Evolutionary conservation across 2,113 vertebrate species (phyloP), one percentile per base, ranked within the genome.

Genomic region (Paraplagusia blochii): DNA sequence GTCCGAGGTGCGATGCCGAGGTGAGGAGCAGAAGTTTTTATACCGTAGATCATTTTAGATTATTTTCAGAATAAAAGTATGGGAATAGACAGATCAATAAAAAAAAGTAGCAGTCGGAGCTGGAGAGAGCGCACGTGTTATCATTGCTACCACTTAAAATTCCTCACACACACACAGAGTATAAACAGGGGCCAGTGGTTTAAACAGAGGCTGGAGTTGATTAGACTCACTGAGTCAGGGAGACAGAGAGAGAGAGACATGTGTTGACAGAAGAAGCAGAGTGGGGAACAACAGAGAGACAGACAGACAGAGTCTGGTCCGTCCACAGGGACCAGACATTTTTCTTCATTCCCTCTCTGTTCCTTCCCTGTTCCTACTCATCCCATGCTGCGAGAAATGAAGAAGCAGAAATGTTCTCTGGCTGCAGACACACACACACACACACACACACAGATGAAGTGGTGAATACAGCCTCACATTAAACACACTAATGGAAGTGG

Each of bases 1-100:
- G 3, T 81, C 65, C 0, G 87, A 90, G 29, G 76, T 84, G 8
- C 82, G 68, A 15, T 95, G 94, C 35, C 53, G 87, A 87, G 92
- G 93, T 93, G 44, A 90, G 90, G 34, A n/a, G n/a, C n/a, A n/a
- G 9, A 40, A 40, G 1, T 1, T 40, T 40, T 13, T 40, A 29
- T 29, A 29, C 6, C 6, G 6, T 29, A 29, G 6, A 29, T n/a
- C n/a, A n/a, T 38, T 38, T 38, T 39, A 12, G 11, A 12, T 40
- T 40, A 12, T 38, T 38, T 38, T 38, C 11, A 10, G 10, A 45
- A 45, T 17, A 11, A 18, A 45, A 45, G 10, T 15, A 15, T 3
- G 2, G 15, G 14, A 22, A 48, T 12, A 11, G 2, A 8, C 22
- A 22, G 14, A 33, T 29, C 14, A 49, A 13, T 5, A 29, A 44